Conservation (phyloP, 2,888 invertebrate species). For the Deroplatys truncata region DNA sequence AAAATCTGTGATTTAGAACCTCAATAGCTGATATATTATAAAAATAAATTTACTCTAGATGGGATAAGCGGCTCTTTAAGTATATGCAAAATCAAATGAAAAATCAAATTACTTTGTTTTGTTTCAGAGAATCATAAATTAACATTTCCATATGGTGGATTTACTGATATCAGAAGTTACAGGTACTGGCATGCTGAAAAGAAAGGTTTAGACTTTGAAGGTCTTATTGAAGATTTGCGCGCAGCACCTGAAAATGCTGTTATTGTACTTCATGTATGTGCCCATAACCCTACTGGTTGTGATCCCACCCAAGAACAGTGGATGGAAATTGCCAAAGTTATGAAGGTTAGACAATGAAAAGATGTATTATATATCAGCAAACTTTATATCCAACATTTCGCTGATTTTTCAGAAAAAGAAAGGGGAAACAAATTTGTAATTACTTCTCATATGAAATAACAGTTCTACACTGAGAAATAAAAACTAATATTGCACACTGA, state of each 20-base stretch:
- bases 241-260: background rate
- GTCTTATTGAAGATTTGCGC: background rate
- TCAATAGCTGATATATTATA: too few relatives aligned
- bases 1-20: too few relatives aligned
- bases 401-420: too few relatives aligned
- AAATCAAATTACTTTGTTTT: background rate
- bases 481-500: too few relatives aligned
- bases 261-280: background rate
- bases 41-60: too few relatives aligned
- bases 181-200: constrained; percentile 83
- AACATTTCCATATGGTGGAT: constrained; percentile 81
- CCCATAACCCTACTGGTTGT: background rate
- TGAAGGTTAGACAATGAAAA: constrained; percentile 53
- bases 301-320: background rate
- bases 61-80: too few relatives aligned
- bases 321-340: constrained; percentile 60
- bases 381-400: background rate
- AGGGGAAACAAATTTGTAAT: too few relatives aligned
- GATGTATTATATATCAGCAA: background rate
- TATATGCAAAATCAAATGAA: too few relatives aligned
- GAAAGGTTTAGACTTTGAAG: constrained; percentile 64
- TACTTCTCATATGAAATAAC: too few relatives aligned
- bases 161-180: constrained; percentile 72
- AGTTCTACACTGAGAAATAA: too few relatives aligned
- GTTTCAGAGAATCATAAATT: constrained; percentile 82